Base-by-base conservation (phyloP, 2,113 vertebrate species). In the Microcebus ravelobensis region DNA sequence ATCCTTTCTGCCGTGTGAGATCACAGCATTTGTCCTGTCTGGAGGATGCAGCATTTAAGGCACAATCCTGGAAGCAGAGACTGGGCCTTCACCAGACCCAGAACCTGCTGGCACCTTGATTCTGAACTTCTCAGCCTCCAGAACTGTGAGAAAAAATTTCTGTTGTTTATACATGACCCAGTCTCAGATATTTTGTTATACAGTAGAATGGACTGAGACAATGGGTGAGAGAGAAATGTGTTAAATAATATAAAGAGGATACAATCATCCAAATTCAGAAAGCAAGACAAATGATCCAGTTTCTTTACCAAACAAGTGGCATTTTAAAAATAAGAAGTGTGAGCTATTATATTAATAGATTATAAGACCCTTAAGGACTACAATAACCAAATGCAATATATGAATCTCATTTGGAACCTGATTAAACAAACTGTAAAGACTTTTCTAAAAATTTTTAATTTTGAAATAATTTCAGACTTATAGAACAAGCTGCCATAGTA, bases 401-500 rank as follows among this genome's bases (percentile, higher is more conserved):
- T 14, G 21, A 31, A 29, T 71, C 45, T 83, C 36, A 85, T 15
- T 36, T 92, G 63, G 67, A 73, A 48, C n/a, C 25, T 36, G 34
- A 76, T 70, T 74, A 76, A 91, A 83, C 57, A 85, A 77, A 92
- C 18, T 65, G 8, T 20, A 81, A 94, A 55, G 76, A 50, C 23
- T 50, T 65, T 67, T 50, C 61, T 13, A 82, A 81, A 80, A 61
- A 10, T 6, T 50, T 87, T 52, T 57, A 34, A 76, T 59, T 83
- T 52, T 83, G 59, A 68, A 84, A 77, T 52, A 87, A 79, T 95
- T 85, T 94, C 31, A 94, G 48, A 95, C 80, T 63, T 83, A 80
- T 3, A 79, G 50, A 81, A 63, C 70, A 83, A 83, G 36, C 25
- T 87, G 59, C 63, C 34, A 63, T 0, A n/a, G 48, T 91, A 65